phyloP scores from a whole-genome alignment of 2,797 vertebrate species.

The Mallotus villosus region DNA sequence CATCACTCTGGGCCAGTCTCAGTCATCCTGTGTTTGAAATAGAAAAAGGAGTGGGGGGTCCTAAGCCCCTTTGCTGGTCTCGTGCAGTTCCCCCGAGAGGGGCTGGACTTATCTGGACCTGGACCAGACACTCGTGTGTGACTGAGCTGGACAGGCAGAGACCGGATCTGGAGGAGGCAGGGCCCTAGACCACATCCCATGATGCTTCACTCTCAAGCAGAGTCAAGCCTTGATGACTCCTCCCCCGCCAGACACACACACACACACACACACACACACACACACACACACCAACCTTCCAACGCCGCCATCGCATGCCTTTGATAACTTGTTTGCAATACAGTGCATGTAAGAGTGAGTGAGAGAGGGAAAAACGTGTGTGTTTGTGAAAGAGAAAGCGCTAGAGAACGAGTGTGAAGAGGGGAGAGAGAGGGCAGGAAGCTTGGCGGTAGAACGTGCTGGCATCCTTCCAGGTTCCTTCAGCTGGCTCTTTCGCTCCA shows the following conservation, averaged over 20 bases:
- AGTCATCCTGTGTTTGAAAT: conserved; percentile 52
- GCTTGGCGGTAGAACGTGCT: neutral
- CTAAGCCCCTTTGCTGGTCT: conserved; percentile 45
- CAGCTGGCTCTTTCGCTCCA: conserved; percentile 12
- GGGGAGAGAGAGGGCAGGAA: neutral
- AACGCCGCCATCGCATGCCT: neutral
- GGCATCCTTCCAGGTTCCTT: conserved; percentile 23
- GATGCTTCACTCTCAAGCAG: conserved; percentile 21
- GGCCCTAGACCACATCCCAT: conserved; percentile 14
- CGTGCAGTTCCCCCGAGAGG: conserved; percentile 14
- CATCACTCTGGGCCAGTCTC: conserved; percentile 36
- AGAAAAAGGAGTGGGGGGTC: conserved; percentile 47
- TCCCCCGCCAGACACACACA: neutral
- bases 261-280: neutral
- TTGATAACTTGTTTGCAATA: no score
- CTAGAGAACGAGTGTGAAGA: neutral
- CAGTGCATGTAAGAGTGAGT: no score
- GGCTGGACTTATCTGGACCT: conserved; percentile 47
- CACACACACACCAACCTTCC: neutral
- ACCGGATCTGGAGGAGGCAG: conserved; percentile 11
- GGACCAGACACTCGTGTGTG: conserved; percentile 23
- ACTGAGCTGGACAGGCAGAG: conserved; percentile 22
- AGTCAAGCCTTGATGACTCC: conserved; percentile 3
- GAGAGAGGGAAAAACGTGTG: no score
- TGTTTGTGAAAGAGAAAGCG: neutral